Evolutionary conservation across 2,888 invertebrate genomes (phyloP), one percentile per base, ranked within the genome.

Genomic region (Papilio demoleus): DNA sequence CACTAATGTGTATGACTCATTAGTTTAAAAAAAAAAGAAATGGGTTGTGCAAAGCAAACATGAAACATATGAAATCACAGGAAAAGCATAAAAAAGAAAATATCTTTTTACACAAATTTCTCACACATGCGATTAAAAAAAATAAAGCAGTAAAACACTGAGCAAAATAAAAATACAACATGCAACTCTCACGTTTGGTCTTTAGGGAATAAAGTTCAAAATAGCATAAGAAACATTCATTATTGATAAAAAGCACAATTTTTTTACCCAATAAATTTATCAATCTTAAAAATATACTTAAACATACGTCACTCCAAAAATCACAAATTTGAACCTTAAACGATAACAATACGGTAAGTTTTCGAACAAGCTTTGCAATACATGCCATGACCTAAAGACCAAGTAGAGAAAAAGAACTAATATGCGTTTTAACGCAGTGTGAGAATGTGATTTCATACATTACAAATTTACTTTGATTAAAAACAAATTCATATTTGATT

Each of bases 231-330:
- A 81, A 73, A 79, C 69, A 78, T 75, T 78, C 77, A 76, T 73
- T 77, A 79, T 72, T 65, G n/a, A 65, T 56, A 67, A 71, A 77
- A 85, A 87, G 85, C 86, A 81, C 77, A 81, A 77, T 70, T 72
- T n/a, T n/a, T 83, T 86, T 86, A 91, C 92, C 92, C 92, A 93
- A 93, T 93, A 93, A 92, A 93, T 92, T 93, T 92, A 93, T 90
- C 90, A 84, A 82, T 84, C 89, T 89, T 90, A 89, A 84, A 84
- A 84, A 76, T 24, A 77, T 82, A 83, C 79, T 78, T 82, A 81
- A 70, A 75, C 81, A 83, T 75, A 83, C 82, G 82, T 85, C 89
- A 90, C 87, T 88, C 88, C 84, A 85, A 82, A 78, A 75, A n/a
- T n/a, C n/a, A n/a, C n/a, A n/a, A n/a, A n/a, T n/a, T 69, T 70